These are phyloP conservation scores for Tetranychus piercei DNA, from an alignment of 2,888 invertebrate genomes.

Conservation along the genomic window DNA sequence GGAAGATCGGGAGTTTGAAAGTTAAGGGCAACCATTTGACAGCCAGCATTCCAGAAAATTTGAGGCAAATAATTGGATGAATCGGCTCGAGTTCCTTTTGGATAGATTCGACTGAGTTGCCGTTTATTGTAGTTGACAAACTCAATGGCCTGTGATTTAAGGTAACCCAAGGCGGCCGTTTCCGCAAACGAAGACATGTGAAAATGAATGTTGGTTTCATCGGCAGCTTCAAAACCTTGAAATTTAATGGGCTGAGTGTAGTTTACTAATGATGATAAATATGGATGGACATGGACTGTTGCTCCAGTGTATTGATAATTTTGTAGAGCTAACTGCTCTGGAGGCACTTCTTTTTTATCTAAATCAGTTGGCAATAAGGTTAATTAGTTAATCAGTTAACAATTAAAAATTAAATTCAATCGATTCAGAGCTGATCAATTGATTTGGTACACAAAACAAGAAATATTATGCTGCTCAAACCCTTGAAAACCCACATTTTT, in stretches of 20 bases:
- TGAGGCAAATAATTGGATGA: conserved; percentile 99
- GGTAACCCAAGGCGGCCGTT: conserved; percentile 80
- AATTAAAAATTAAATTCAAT: too few species aligned
- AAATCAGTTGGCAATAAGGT: conserved; percentile 22
- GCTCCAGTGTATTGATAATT: conserved; percentile 74
- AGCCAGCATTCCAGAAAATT: conserved; percentile 99
- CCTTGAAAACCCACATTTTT: too few species aligned
- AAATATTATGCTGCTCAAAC: too few species aligned
- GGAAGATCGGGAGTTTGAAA: conserved; percentile 96
- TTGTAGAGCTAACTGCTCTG: conserved; percentile 32
- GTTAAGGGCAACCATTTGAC: conserved; percentile 95
- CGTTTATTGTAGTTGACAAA: conserved; percentile 99
- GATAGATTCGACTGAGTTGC: conserved; percentile 97
- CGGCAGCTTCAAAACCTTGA: conserved; percentile 87
- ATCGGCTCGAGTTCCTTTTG: conserved; percentile 93
- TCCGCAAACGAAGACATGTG: conserved; percentile 99
- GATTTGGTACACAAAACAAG: too few species aligned
- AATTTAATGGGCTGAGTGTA: conserved; percentile 99
- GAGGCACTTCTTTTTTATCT: conserved; percentile 28
- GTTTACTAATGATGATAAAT: conserved; percentile 95
- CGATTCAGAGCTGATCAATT: too few species aligned
- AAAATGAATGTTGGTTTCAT: conserved; percentile 43
- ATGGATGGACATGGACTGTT: conserved; percentile 95
- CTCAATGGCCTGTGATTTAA: conserved; percentile 88
- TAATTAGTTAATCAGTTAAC: not conserved